Conservation (phyloP, 2,888 invertebrate species). For the Drosophila ustulata region DNA sequence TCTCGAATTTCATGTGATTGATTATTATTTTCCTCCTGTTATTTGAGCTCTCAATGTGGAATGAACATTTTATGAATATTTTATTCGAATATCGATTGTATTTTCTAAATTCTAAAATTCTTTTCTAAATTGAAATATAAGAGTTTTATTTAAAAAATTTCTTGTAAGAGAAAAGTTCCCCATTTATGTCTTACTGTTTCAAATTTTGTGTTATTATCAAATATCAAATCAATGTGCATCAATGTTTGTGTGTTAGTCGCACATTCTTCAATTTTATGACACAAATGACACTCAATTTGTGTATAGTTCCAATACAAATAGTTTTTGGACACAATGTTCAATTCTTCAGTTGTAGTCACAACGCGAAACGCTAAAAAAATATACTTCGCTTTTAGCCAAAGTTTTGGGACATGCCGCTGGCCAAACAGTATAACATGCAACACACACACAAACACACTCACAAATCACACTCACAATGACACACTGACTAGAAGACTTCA, state of each 20-base stretch:
- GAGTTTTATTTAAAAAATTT: slow-evolving; percentile 5
- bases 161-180: slow-evolving; percentile 15
- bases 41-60: slow-evolving; percentile 72
- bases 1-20: slow-evolving; percentile 1
- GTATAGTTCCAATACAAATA: slow-evolving; percentile 14
- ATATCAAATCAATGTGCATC: slow-evolving; percentile 44
- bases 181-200: slow-evolving; percentile 30
- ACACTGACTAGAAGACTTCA: slow-evolving; percentile 26
- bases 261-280: slow-evolving; percentile 34
- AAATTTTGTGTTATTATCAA: slow-evolving; percentile 20
- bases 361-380: slow-evolving; percentile 28
- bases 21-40: slow-evolving; percentile 22
- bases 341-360: slow-evolving; percentile 33
- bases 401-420: slow-evolving; percentile 47
- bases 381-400: slow-evolving; percentile 56
- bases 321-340: slow-evolving; percentile 15
- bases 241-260: slow-evolving; percentile 59
- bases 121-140: slow-evolving; percentile 10
- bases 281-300: slow-evolving; percentile 36
- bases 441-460: slow-evolving; percentile 34
- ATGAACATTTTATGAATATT: slow-evolving; percentile 51
- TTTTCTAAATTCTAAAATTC: slow-evolving; percentile 43
- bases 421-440: slow-evolving; percentile 19
- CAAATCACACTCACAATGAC: slow-evolving; percentile 18
- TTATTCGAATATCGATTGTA: slow-evolving; percentile 28